These are phyloP conservation scores for Drosophila prosaltans DNA, from an alignment of 1,140 invertebrate species.

Conservation along the genomic window DNA sequence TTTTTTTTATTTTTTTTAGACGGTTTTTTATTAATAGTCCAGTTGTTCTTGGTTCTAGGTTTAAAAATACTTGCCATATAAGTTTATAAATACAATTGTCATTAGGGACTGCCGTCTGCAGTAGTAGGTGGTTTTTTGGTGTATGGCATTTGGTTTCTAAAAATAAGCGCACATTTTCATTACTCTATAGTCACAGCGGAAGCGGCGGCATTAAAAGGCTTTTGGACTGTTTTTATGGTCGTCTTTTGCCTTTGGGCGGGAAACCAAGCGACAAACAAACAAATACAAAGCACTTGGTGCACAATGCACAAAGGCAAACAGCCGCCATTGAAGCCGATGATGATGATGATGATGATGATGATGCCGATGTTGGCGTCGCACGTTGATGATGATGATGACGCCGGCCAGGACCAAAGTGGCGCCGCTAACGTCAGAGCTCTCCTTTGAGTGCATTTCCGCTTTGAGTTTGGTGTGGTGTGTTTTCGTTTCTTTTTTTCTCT, in stretches of 20 bases:
- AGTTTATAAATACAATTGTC: conserved; percentile 20
- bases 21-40: background rate
- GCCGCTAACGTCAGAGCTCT: conserved; percentile 17
- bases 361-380: background rate
- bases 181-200: conserved; percentile 10
- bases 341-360: conserved; percentile 1
- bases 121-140: conserved; percentile 1
- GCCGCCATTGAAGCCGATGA: conserved; percentile 24
- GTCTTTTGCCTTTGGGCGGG: conserved; percentile 17
- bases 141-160: conserved; percentile 5
- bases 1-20: too few species aligned
- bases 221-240: conserved; percentile 19
- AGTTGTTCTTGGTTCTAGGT: background rate
- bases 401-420: conserved; percentile 14
- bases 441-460: conserved; percentile 21
- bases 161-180: conserved; percentile 21
- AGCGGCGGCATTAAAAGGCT: conserved; percentile 23
- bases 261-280: conserved; percentile 22
- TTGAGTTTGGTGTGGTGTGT: conserved; percentile 9
- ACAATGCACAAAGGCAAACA: conserved; percentile 22
- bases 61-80: conserved; percentile 16
- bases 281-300: conserved; percentile 19
- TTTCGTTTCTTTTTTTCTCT: background rate
- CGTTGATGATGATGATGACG: background rate
- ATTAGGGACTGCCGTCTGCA: conserved; percentile 1